Base-by-base conservation (phyloP, 2,888 invertebrate genomes). In the Icerya purchasi region DNA sequence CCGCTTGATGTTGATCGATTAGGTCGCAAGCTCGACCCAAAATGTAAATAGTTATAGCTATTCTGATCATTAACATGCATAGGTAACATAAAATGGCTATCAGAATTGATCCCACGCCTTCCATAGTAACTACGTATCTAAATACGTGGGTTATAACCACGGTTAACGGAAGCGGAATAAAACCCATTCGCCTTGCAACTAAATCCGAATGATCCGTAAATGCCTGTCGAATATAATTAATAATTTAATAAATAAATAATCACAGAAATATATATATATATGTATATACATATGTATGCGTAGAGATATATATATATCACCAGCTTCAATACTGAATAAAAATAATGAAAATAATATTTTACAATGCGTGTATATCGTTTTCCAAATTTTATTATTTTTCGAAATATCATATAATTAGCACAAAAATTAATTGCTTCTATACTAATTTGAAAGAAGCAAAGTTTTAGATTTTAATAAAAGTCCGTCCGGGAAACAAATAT, bases 161-260 rank as follows among this genome's bases (percentile, higher is more conserved):
- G 0, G 90, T 86, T 51, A 99, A 73, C 0, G 98, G 98, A 66
- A 98, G 77, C 0, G 98, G 96, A 68, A 97, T 96, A 70, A 99
- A 96, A 0, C 96, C 97, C 92, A 99, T 94, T 61, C 97, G 77
- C 3, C 97, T 76, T 0, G 96, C 94, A 3, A 99, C 91, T 66
- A 93, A 73, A 71, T 99, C 97, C 0, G 93, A 92, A 68, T 96
- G 93, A 72, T 98, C 97, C 10, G 92, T 89, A 72, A 92, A 93
- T 0, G 97, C 93, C 73, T 78, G 68, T 1, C 54, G 60, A 36
- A 53, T 3, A 53, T 19, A 53, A 53, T 14, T 22, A 53, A 8
- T n/a, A 20, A 22, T 20, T n/a, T 22, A 54, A 22, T n/a, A 55
- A 24, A 18, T 14, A 55, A 24, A 55, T 23, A 55, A 55, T 22